Base-by-base conservation (phyloP, 2,797 vertebrate genomes). In the Acanthornis magna region DNA sequence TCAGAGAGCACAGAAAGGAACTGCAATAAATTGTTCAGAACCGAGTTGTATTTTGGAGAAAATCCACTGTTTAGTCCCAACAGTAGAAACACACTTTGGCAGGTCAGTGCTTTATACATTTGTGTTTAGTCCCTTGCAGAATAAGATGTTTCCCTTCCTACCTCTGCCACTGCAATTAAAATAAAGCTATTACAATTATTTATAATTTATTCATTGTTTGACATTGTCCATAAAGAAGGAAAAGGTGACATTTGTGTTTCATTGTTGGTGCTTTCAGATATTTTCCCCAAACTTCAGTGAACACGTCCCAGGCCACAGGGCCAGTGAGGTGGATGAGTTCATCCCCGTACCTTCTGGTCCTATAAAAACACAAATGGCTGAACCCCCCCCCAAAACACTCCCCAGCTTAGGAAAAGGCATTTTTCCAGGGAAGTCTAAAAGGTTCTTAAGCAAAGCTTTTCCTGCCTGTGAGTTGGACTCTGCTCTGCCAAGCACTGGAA, bases 31-130 rank as follows among this genome's bases (percentile, higher is more conserved):
- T 85, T 87, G 79, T 66, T 61, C 16, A 63, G 36, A 94, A 58
- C 20, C n/a, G 2, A 90, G 54, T 68, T 76, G 34, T 74, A 45
- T 62, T 90, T 83, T 96, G 92, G 84, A 96, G 68, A 88, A 87
- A 74, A 85, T 91, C 45, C 58, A 62, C 40, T 66, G 18, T 42
- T 36, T 68, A 7, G 1, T 83, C 48, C 45, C 53, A 82, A 27
- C 29, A 84, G 38, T 1, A 72, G 79, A 79, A 92, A 88, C 21
- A 47, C 0, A 1, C 13, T 93, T 88, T 81, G 93, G 62, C 63
- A 88, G 32, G 32, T 26, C 67, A 50, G n/a, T 20, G 75, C 53
- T 96, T 89, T 70, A n/a, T 45, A 67, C 12, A 14, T n/a, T 63
- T 7, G 5, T 23, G 21, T 70, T 91, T 51, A n/a, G 32, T 43